These are phyloP conservation scores for Synanthedon formicaeformis DNA, from an alignment of 2,888 invertebrate genomes.

Conservation along the genomic window DNA sequence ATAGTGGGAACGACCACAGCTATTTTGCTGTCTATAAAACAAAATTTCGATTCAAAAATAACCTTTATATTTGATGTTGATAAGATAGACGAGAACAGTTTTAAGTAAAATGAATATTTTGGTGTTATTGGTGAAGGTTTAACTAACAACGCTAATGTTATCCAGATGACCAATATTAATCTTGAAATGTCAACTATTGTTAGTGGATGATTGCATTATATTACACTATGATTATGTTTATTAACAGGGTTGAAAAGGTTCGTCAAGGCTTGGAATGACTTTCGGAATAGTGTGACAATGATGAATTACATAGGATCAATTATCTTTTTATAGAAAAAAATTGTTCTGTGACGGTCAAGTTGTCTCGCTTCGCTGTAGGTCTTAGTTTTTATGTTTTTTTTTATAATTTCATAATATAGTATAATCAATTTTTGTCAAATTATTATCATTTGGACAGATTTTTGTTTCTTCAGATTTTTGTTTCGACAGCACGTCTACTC, in stretches of 20 bases:
- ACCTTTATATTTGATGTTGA: not conserved
- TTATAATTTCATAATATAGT: not conserved
- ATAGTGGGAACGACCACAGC: conserved; percentile 24
- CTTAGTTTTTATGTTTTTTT: not conserved
- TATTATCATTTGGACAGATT: too few relatives aligned
- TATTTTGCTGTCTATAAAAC: conserved; percentile 2
- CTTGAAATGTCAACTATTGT: conserved; percentile 54
- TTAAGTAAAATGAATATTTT: conserved; percentile 1
- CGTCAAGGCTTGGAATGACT: conserved; percentile 16
- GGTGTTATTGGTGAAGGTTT: conserved; percentile 13
- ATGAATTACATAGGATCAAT: conserved; percentile 34
- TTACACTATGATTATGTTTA: conserved; percentile 22
- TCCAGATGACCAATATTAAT: conserved; percentile 61
- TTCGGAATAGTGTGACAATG: conserved; percentile 28
- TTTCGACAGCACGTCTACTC: too few relatives aligned
- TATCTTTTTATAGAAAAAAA: conserved; percentile 8
- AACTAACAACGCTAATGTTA: conserved; percentile 42
- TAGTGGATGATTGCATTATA: conserved; percentile 28
- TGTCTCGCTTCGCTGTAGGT: not conserved
- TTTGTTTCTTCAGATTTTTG: too few relatives aligned
- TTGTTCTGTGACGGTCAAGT: not conserved
- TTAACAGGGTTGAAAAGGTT: conserved; percentile 17
- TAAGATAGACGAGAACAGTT: not conserved
- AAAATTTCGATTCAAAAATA: not conserved
- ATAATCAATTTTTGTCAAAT: too few relatives aligned